Evolutionary conservation across 2,888 invertebrate genomes (phyloP).

Genomic region (Epinotia demarniana): DNA sequence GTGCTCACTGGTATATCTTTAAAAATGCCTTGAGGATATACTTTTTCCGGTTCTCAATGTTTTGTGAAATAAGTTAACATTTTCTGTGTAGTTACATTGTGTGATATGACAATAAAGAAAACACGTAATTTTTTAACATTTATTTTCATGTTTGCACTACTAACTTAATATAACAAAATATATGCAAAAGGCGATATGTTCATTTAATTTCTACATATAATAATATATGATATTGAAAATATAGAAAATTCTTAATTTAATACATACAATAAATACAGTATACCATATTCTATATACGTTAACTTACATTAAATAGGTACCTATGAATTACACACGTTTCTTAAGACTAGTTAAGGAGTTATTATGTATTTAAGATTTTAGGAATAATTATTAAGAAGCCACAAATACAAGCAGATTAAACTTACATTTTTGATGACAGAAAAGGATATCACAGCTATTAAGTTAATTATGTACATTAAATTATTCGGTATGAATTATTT

Average conservation of each 20-base stretch:
- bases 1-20: slow-evolving; percentile 13
- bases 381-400: slow-evolving; percentile 50
- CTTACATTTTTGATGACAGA: slow-evolving; percentile 59
- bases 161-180: slow-evolving; percentile 46
- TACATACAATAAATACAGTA: slow-evolving; percentile 69
- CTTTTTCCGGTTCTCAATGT: neutral
- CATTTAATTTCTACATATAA: slow-evolving; percentile 60
- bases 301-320: slow-evolving; percentile 68
- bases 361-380: slow-evolving; percentile 50
- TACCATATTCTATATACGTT: slow-evolving; percentile 43
- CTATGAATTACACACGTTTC: slow-evolving; percentile 62
- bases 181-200: slow-evolving; percentile 67
- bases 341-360: slow-evolving; percentile 77
- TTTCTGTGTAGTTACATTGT: too few relatives aligned
- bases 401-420: slow-evolving; percentile 56
- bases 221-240: slow-evolving; percentile 55
- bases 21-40: slow-evolving; percentile 13
- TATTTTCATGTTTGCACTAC: slow-evolving; percentile 45
- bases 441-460: slow-evolving; percentile 82
- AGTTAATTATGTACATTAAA: slow-evolving; percentile 70
- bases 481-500: slow-evolving; percentile 45
- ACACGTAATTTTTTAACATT: slow-evolving; percentile 21
- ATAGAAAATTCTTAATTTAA: slow-evolving; percentile 59
- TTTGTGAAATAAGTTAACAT: neutral
- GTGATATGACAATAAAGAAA: neutral